Evolutionary conservation across 1,140 invertebrate genomes (phyloP).

Genomic region (Dreissena polymorpha): DNA sequence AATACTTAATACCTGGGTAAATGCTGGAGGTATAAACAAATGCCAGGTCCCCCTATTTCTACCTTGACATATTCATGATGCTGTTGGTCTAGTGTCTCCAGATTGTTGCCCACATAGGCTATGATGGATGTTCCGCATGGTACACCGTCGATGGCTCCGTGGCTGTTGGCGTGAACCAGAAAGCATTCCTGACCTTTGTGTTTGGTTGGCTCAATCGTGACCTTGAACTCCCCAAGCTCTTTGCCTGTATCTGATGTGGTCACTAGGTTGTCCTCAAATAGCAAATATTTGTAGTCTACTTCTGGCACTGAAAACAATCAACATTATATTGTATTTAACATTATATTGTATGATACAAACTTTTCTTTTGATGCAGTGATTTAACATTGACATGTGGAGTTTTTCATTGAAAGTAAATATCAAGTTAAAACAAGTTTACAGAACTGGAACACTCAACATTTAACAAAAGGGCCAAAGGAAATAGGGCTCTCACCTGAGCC

Average conservation of each 20-base stretch:
- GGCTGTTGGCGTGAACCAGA: conserved; percentile 78
- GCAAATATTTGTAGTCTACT: conserved; percentile 76
- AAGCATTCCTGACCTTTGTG: conserved; percentile 75
- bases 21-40: too few relatives aligned
- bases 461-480: not conserved
- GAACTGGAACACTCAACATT: not conserved
- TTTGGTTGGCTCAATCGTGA: conserved; percentile 73
- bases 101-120: conserved; percentile 74
- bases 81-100: conserved; percentile 79
- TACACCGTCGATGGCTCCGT: conserved; percentile 78
- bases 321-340: too few relatives aligned
- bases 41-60: too few relatives aligned
- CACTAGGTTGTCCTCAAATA: conserved; percentile 77
- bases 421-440: not conserved
- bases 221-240: conserved; percentile 78
- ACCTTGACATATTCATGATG: conserved; percentile 80
- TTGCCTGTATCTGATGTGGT: conserved; percentile 78
- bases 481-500: not conserved
- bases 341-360: not conserved
- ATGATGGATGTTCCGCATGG: conserved; percentile 79
- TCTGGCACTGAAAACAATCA: conserved; percentile 65
- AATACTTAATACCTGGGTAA: too few relatives aligned
- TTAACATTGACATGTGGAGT: not conserved
- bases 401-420: not conserved
- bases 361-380: not conserved